Evolutionary conservation across 2,797 vertebrate species (phyloP), one percentile per base, ranked within the genome.

Genomic region (Chelon auratus): DNA sequence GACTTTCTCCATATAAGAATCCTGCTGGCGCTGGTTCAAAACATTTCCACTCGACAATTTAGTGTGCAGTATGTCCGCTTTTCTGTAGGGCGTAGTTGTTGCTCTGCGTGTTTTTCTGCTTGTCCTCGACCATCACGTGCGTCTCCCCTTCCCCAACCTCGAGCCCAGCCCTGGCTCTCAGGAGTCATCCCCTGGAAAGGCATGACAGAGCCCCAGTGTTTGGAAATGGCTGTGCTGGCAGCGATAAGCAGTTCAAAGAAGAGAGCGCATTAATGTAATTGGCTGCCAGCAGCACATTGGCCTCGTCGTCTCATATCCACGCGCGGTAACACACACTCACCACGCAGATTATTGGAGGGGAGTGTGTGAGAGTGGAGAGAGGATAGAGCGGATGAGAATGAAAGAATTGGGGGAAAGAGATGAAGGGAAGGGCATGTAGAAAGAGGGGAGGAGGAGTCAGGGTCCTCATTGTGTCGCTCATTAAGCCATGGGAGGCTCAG

Each of bases 161-260:
- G 9, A 83, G 84, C 88, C 72, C 67, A 55, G 84, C 86, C 88
- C 20, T 33, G 59, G 74, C 85, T 90, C 89, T 79, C 85, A 80
- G 83, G 87, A 92, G 89, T 88, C 89, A 77, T 88, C 89, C 89
- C 87, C 87, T 88, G 89, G 89, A 93, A 92, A 91, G 83, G 81
- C 87, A 89, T 92, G 88, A 93, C 91, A 91, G 91, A 91, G 85
- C 90, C 87, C 68, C 83, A 91, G 92, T 90, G 92, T 91, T 92
- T 91, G 88, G 86, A 90, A 92, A 90, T 84, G 91, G 91, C 94
- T 95, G 94, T 63, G 91, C 92, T 94, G 82, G 83, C 91, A 92
- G 91, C 88, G 93, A 95, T 95, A 95, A 95, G 94, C 93, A 94
- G 94, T 94, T 95, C 94, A 95, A 95, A 94, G 93, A 92, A 92